These are phyloP conservation scores for Diaphora mendica DNA, from an alignment of 2,888 invertebrate species.

Conservation along the genomic window DNA sequence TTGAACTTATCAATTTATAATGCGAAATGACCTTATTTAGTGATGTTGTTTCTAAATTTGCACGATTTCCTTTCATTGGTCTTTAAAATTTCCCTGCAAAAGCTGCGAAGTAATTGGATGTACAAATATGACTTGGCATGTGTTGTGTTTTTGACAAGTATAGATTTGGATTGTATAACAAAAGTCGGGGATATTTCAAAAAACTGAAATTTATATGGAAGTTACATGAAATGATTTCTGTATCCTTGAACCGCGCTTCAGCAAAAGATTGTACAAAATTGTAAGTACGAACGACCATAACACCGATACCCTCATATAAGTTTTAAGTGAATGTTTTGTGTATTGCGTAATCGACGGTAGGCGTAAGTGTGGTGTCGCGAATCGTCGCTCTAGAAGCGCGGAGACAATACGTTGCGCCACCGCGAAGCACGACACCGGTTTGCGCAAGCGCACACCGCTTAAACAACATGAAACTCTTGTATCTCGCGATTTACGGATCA, in stretches of 20 bases:
- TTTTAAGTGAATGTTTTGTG: slow-evolving; percentile 47
- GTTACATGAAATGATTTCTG: not conserved
- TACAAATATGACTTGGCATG: not conserved
- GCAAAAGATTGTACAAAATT: slow-evolving; percentile 46
- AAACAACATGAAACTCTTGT: slow-evolving; percentile 59
- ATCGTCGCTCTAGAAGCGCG: slow-evolving; percentile 72
- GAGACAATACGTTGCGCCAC: slow-evolving; percentile 69
- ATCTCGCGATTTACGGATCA: slow-evolving; percentile 60
- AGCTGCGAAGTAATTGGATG: not conserved
- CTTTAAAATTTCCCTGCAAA: not conserved
- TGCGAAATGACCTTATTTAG: slow-evolving; percentile 21
- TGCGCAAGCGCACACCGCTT: slow-evolving; percentile 55
- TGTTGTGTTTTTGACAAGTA: not conserved
- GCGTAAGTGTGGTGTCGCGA: slow-evolving; percentile 63
- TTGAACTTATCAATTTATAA: slow-evolving; percentile 40
- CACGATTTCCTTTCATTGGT: not conserved
- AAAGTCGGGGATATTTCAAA: not conserved
- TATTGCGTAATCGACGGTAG: slow-evolving; percentile 64
- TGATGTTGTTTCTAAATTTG: not conserved
- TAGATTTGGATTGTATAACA: not conserved
- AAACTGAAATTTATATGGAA: not conserved
- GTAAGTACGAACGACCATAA: slow-evolving; percentile 47
- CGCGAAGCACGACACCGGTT: slow-evolving; percentile 50
- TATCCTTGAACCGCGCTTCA: not conserved
- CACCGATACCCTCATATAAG: slow-evolving; percentile 54